Percentiles rank a stretch among this genome's conserved stretches.
phyloP scores from a whole-genome alignment of 2,888 invertebrate genomes.

The Thereva unica region DNA sequence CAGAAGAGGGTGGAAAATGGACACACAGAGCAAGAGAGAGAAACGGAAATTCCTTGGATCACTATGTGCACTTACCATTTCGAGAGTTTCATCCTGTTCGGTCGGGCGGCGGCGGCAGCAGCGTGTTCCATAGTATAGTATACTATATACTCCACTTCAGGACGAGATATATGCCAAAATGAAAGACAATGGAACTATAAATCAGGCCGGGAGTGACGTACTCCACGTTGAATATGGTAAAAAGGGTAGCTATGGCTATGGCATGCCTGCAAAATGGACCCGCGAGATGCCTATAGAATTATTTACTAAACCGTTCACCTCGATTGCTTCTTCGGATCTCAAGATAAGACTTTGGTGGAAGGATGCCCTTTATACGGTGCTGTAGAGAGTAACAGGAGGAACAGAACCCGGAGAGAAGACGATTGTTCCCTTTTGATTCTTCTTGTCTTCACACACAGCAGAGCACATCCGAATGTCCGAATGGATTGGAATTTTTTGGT shows the following conservation, averaged over 20 bases:
- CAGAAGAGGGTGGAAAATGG: background rate
- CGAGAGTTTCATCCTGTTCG: background rate
- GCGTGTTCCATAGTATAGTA: background rate
- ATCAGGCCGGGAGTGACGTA: conserved; percentile 44
- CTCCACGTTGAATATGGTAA: conserved; percentile 32
- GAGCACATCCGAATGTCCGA: background rate
- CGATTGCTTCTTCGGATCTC: conserved; percentile 25
- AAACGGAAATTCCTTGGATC: no score
- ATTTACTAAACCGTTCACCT: conserved; percentile 30
- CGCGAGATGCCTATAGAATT: conserved; percentile 34
- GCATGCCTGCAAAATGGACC: conserved; percentile 22
- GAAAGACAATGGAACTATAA: conserved; percentile 48
- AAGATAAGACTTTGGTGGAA: no score
- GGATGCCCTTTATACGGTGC: no score
- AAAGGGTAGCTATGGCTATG: conserved; percentile 20
- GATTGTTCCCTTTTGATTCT: background rate
- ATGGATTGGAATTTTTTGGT: no score
- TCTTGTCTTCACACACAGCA: no score
- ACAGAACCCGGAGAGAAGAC: no score
- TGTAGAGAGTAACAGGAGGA: background rate
- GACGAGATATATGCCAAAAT: conserved; percentile 45
- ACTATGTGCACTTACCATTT: background rate
- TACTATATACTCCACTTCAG: background rate
- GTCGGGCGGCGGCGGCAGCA: no score
- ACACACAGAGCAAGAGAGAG: no score